phyloP scores from a whole-genome alignment of 2,797 vertebrate species.

The Xenops minutus region DNA sequence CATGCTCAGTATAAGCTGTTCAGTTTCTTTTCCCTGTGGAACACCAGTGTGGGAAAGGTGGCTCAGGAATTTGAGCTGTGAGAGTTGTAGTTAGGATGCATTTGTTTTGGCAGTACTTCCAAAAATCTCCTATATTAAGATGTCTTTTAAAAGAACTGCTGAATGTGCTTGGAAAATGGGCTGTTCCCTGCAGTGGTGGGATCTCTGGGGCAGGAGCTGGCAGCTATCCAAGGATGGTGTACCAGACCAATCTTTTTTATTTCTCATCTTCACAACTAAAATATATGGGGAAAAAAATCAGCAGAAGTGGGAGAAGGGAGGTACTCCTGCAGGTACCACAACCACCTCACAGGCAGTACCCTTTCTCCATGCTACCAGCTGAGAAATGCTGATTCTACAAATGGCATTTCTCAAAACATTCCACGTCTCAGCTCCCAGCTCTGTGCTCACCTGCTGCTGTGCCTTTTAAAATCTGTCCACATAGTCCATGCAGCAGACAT shows the following conservation, averaged over 20 bases:
- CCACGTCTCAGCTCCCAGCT: not conserved
- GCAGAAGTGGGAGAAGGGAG: not conserved
- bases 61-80: not conserved
- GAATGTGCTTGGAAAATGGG: not conserved
- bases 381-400: not conserved
- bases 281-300: accelerated
- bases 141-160: not conserved
- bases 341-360: not conserved
- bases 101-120: not conserved
- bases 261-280: not conserved
- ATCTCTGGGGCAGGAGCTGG: not conserved
- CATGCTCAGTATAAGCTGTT: not conserved
- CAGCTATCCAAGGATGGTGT: not conserved
- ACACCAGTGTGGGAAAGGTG: constrained; percentile 11
- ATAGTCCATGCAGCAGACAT: not conserved
- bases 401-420: not conserved
- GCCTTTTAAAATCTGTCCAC: not conserved
- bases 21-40: not conserved
- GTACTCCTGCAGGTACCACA: not conserved
- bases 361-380: not conserved
- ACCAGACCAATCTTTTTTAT: not conserved
- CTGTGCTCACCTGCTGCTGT: not conserved
- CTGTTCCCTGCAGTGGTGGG: not conserved
- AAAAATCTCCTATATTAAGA: not conserved
- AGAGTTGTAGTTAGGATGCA: not conserved